Evolutionary conservation across 2,113 vertebrate genomes (phyloP), one percentile per base, ranked within the genome.

Genomic region (Atherinomorus stipes): DNA sequence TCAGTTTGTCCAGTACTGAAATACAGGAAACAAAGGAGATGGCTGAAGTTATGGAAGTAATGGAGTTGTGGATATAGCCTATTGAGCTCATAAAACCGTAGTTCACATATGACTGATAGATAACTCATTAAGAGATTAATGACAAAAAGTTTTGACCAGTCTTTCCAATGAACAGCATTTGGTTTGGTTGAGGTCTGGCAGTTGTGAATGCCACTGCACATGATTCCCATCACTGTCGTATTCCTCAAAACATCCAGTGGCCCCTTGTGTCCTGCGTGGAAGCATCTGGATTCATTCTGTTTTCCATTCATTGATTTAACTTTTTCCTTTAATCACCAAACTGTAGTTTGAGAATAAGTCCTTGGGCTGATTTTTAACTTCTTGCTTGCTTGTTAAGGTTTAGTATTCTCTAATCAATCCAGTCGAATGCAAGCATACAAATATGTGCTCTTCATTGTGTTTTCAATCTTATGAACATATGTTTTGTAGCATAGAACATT

Each of bases 251-350:
- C 18, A 40, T 25, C 25, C 47, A 60, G 18, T 49, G 54, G 52
- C 16, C 10, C 21, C 51, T 53, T 44, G 47, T 59, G 18, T 42
- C 58, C 47, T 60, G 47, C 15, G 26, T 47, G 42, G 21, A 68
- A 77, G 38, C 47, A 71, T 60, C 45, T 61, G 68, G 57, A 61
- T 61, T 61, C 34, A 59, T 50, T 71, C 54, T 71, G 50, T 56
- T 63, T 37, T 71, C 57, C 68, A 47, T 28, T 44, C 16, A 31
- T 62, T 63, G 34, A 66, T 56, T 57, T 22, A 40, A 1, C 4
- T 51, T 58, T 76, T 53, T 68, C 9, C 7, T 60, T n/a, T 42
- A 21, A 4, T 45, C 34, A 38, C 31, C 44, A 64, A 50, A 64
- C 28, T 22, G 31, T 40, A 23, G 13, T 40, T 26, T 42, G 11